A percentile compares a stretch with the other conserved stretches of the same genome.
phyloP scores from a whole-genome alignment of 2,113 vertebrate species.

The Meleagris gallopavo region DNA sequence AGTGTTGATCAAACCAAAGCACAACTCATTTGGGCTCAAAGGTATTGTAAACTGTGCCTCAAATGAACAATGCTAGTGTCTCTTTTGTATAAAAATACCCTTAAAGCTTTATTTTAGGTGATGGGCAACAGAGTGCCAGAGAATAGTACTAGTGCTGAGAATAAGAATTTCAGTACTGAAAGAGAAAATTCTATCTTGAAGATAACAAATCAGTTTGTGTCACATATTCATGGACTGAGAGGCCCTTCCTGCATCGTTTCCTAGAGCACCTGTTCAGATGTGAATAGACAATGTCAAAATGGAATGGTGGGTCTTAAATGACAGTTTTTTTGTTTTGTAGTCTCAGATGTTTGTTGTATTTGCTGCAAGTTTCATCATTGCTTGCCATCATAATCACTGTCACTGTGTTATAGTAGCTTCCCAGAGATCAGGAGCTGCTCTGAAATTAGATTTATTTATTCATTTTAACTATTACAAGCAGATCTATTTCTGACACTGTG shows the following conservation, averaged over 20 bases:
- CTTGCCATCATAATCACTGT: neutral
- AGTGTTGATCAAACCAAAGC: neutral
- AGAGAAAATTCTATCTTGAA: neutral
- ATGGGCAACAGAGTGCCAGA: neutral
- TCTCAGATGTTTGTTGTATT: neutral
- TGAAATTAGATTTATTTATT: conserved; percentile 5
- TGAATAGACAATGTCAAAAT: neutral
- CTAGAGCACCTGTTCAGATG: neutral
- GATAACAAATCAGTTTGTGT: neutral
- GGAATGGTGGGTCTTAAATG: neutral
- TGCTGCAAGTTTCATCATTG: neutral
- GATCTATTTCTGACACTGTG: neutral
- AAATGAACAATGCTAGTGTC: neutral
- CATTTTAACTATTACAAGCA: neutral
- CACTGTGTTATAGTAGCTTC: neutral
- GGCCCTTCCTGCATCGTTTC: neutral
- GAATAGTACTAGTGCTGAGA: neutral
- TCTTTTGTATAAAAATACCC: neutral
- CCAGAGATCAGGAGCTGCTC: neutral
- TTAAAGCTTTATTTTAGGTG: neutral
- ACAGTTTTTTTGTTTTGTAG: neutral
- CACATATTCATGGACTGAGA: neutral
- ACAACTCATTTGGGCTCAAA: neutral
- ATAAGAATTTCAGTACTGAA: neutral
- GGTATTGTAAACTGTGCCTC: neutral